A percentile compares a stretch with the other conserved stretches of the same genome.
Evolutionary conservation across 1,140 invertebrate genomes (phyloP).

Genomic region (Akabosia matsudoensis): DNA sequence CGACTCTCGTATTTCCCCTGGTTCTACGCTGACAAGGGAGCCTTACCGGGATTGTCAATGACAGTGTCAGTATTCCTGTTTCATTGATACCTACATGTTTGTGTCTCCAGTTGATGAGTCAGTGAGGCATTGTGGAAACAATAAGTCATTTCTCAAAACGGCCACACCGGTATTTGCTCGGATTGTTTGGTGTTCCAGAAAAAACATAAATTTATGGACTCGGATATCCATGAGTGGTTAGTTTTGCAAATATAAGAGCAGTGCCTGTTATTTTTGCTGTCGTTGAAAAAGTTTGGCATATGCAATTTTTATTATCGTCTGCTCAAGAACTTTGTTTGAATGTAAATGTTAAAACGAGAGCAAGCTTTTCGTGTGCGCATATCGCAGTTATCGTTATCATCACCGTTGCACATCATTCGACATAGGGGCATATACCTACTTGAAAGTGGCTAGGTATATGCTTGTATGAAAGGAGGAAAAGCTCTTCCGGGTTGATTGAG

Average conservation of each 20-base stretch:
- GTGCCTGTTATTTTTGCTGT: too few relatives aligned
- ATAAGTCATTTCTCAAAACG: not conserved
- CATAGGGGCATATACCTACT: not conserved
- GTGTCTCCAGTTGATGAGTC: too few relatives aligned
- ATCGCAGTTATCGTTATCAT: not conserved
- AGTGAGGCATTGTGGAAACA: not conserved
- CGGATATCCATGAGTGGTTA: not conserved
- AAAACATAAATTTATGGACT: not conserved
- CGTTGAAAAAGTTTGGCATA: not conserved
- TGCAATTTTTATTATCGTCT: too few relatives aligned
- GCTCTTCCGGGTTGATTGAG: slow-evolving; percentile 22
- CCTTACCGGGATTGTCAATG: not conserved
- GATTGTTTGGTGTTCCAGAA: slow-evolving; percentile 12
- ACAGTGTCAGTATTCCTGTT: not conserved
- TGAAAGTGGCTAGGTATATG: not conserved
- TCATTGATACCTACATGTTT: not conserved
- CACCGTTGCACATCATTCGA: not conserved
- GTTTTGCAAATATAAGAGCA: too few relatives aligned
- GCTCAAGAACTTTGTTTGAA: too few relatives aligned
- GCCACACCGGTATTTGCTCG: not conserved
- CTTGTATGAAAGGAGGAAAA: not conserved
- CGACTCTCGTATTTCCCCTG: slow-evolving; percentile 18
- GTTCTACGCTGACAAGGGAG: not conserved
- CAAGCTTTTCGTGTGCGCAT: too few relatives aligned
- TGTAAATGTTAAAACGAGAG: slow-evolving; percentile 1